Evolutionary conservation across 35 echinoderm and acorn worm genomes (phyloP).

Genomic region (Holothuria glaberrima): DNA sequence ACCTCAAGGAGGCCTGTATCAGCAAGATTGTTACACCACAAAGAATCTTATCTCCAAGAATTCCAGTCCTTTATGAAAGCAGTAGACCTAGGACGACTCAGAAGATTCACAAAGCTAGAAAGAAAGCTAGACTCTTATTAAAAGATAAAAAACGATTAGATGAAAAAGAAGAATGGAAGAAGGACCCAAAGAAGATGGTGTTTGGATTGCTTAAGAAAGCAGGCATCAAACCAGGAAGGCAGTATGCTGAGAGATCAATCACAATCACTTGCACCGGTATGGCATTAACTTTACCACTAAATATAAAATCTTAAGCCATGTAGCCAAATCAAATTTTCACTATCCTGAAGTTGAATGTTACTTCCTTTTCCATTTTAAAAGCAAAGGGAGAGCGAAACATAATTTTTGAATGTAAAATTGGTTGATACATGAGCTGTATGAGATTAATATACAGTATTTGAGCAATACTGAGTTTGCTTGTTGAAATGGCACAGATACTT

Average conservation of each 20-base stretch:
- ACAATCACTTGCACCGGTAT: slow-evolving; percentile 93
- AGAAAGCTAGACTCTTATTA: slow-evolving; percentile 64
- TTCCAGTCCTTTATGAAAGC: background rate
- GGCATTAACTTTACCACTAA: background rate
- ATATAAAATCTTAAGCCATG: no score
- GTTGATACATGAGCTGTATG: no score
- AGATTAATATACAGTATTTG: no score
- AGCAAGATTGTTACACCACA: background rate
- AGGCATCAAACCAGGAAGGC: slow-evolving; percentile 75
- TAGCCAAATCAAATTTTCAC: no score
- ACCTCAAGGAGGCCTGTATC: background rate
- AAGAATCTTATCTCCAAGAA: background rate
- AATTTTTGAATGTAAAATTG: no score
- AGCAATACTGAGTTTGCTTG: no score
- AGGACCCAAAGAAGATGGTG: slow-evolving; percentile 66
- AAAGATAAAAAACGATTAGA: slow-evolving; percentile 70
- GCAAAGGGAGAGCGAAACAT: no score
- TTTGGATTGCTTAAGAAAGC: slow-evolving; percentile 71
- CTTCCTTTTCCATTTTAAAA: no score
- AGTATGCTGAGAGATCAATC: slow-evolving; percentile 69
- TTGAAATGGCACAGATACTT: no score
- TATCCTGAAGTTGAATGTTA: no score
- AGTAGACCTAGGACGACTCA: slow-evolving; percentile 61
- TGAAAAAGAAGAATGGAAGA: slow-evolving; percentile 72
- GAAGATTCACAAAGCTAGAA: slow-evolving; percentile 73